These are phyloP conservation scores for Ailuropoda melanoleuca DNA, from an alignment of 2,113 vertebrate genomes.

Conservation along the genomic window DNA sequence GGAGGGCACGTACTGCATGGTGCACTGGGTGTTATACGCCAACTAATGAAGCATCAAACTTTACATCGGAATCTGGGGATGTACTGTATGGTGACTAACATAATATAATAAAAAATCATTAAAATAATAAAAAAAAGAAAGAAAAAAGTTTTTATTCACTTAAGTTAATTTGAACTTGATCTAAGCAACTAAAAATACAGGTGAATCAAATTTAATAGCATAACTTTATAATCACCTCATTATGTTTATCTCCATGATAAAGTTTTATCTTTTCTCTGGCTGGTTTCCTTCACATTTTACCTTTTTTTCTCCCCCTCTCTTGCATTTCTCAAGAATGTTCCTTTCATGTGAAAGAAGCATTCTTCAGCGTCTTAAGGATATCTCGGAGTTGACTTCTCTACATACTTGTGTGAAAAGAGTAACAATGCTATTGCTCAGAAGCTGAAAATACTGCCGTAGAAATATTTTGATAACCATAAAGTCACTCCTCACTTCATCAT, in stretches of 20 bases:
- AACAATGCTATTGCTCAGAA: background rate
- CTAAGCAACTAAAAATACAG: background rate
- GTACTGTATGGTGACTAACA: too few relatives aligned
- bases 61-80: too few relatives aligned
- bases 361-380: background rate
- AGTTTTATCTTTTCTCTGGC: background rate
- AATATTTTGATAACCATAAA: background rate
- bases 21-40: too few relatives aligned
- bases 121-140: too few relatives aligned
- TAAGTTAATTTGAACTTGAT: background rate
- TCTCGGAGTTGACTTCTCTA: background rate
- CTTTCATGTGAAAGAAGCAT: background rate
- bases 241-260: background rate
- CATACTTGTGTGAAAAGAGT: background rate
- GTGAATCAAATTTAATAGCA: background rate
- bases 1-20: too few relatives aligned
- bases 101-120: too few relatives aligned
- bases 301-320: background rate
- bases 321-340: background rate
- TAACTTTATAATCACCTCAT: background rate
- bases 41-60: too few relatives aligned
- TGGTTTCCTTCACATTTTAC: background rate
- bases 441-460: background rate
- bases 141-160: background rate
- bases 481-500: background rate